Base-by-base conservation (phyloP, 2,797 vertebrate genomes). In the Acrossocheilus wenchowensis region DNA sequence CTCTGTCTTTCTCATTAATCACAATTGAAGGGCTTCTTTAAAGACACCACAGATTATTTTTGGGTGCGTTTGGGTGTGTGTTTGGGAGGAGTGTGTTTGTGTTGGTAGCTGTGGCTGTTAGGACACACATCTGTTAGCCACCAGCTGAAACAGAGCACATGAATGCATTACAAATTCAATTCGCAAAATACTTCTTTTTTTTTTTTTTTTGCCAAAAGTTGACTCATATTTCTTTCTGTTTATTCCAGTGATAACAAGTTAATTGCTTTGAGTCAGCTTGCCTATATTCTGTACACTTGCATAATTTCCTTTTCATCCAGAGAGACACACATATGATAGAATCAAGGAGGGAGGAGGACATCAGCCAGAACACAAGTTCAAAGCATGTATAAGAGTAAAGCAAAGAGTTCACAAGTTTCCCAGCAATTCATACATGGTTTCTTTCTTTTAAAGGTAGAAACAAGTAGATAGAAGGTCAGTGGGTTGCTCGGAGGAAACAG, bases 1-100 rank as follows among this genome's bases (percentile, higher is more conserved):
- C 78, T 39, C 71, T 81, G 73, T 86, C 39, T 83, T 85, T 73
- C 60, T 86, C 71, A 64, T 71, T 87, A 80, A 86, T 83, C 23
- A 45, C 78, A 50, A 74, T 34, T 86, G 85, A 86, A 90, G 23
- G 69, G 71, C n/a, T 84, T 81, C 54, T 86, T 88, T 88, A 41
- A 75, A 78, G 82, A 73, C 68, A 82, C 39, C 62, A 69, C 54
- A 74, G 75, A 57, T 86, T 88, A 73, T 86, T 86, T 86, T 81
- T 81, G 68, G 82, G 50, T 64, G 36, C 23, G 48, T 85, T 81
- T 87, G 85, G 21, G 78, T 45, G 30, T 83, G 43, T 85, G 36
- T 87, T 78, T 79, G 54, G 62, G 69, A 57, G 43, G 60, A 21
- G 43, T 48, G 26, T 50, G 9, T 78, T 68, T 78, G 15, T 84